A percentile compares a stretch with the other conserved stretches of the same genome.
phyloP scores from a whole-genome alignment of 2,113 vertebrate species.

The Dasyornis broadbenti region DNA sequence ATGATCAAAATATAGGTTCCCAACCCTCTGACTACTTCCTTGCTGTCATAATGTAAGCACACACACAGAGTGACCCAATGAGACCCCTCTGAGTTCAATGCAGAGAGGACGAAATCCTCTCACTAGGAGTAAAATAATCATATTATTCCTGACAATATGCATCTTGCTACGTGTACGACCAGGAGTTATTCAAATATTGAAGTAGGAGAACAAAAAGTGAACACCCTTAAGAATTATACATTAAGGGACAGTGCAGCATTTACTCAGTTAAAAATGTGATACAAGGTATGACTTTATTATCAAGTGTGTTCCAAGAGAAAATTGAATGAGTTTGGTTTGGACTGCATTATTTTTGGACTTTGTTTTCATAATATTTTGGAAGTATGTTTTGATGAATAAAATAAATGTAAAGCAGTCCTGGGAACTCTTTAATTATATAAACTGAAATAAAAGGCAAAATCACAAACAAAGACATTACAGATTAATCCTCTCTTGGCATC shows the following conservation, averaged over 20 bases:
- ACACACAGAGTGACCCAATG: background rate
- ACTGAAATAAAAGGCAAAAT: constrained; percentile 68
- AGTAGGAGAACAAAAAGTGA: background rate
- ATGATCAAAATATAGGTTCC: background rate
- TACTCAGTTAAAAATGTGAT: background rate
- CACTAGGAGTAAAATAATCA: background rate
- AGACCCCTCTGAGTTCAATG: background rate
- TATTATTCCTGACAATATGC: background rate
- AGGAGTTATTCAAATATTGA: background rate
- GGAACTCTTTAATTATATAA: constrained; percentile 68
- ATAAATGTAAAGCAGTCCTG: constrained; percentile 50
- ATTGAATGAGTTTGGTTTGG: background rate
- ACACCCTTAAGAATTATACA: background rate
- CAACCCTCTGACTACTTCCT: background rate
- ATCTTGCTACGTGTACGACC: background rate
- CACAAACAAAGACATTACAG: constrained; percentile 44
- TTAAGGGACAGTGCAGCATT: background rate
- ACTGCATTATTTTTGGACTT: constrained; percentile 1
- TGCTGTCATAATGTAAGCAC: background rate
- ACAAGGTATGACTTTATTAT: background rate
- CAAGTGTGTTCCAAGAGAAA: background rate
- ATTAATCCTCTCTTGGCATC: constrained; percentile 67
- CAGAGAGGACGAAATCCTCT: background rate
- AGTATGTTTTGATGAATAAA: constrained; percentile 51
- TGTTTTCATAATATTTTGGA: constrained; percentile 33